phyloP scores from a whole-genome alignment of 1,140 invertebrate species.

The Cyrtorhinus lividipennis region DNA sequence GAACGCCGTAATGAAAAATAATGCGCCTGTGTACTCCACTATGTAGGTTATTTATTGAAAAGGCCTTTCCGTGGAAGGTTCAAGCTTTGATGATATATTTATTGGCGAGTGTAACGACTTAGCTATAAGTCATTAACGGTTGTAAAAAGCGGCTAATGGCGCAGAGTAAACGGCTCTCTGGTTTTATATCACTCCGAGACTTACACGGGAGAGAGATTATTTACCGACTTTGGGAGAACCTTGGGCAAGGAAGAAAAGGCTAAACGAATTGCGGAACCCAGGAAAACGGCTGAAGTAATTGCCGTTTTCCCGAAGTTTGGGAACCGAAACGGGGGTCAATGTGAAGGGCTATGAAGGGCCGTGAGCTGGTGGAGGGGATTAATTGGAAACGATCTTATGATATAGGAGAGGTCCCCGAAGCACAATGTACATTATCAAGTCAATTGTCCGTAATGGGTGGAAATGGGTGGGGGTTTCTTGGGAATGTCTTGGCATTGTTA shows the following conservation, averaged over 20 bases:
- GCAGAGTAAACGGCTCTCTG: background rate
- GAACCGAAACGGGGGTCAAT: background rate
- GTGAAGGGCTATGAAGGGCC: too few species aligned
- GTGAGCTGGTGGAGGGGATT: background rate
- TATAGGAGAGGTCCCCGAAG: constrained; percentile 6
- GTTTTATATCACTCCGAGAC: constrained; percentile 7
- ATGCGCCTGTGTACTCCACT: background rate
- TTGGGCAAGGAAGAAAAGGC: background rate
- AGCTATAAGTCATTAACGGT: constrained; percentile 12
- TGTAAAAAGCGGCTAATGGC: constrained; percentile 10
- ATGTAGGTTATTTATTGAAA: background rate
- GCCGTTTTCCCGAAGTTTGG: background rate
- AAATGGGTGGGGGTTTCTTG: constrained; percentile 4
- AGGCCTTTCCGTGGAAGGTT: background rate
- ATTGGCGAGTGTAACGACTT: constrained; percentile 4
- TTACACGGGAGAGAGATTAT: too few species aligned
- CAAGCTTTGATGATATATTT: constrained; percentile 10
- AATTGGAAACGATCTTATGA: constrained; percentile 14
- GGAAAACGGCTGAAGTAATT: background rate
- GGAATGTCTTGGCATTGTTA: constrained; percentile 16
- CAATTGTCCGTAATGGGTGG: constrained; percentile 15
- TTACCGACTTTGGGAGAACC: background rate
- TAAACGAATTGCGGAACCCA: background rate
- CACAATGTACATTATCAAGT: constrained; percentile 16
- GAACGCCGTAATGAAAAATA: background rate